These are phyloP conservation scores for Geococcyx californianus DNA, from an alignment of 2,113 vertebrate species.

Conservation along the genomic window DNA sequence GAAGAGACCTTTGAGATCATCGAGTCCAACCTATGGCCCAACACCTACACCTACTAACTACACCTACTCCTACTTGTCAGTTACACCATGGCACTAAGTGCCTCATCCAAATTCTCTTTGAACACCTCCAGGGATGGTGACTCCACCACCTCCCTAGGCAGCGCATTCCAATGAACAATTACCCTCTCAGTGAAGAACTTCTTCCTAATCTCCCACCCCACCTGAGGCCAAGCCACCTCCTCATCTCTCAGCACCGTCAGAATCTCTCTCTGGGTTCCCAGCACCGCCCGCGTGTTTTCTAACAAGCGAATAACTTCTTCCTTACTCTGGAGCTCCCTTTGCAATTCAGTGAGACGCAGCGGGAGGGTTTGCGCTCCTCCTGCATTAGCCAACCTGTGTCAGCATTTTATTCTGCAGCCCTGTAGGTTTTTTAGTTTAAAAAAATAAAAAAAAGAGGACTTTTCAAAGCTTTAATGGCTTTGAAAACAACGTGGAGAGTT, in stretches of 20 bases:
- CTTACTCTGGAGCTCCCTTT: rapidly evolving
- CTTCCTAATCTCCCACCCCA: not conserved
- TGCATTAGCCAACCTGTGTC: not conserved
- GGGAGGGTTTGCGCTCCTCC: not conserved
- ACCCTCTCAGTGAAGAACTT: too few species aligned
- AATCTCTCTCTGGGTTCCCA: not conserved
- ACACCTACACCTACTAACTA: too few species aligned
- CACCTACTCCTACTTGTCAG: too few species aligned
- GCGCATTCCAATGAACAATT: too few species aligned
- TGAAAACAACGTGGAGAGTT: conserved; percentile 24
- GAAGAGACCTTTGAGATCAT: too few species aligned
- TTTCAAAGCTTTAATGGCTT: conserved; percentile 53
- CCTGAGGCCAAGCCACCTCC: not conserved
- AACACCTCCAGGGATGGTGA: too few species aligned
- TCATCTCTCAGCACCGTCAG: not conserved
- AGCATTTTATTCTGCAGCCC: conserved; percentile 30
- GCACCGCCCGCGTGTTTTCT: not conserved
- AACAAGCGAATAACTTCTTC: not conserved
- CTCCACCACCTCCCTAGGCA: too few species aligned
- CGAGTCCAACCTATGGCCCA: too few species aligned
- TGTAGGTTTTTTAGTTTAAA: not conserved
- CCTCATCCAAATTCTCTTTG: too few species aligned
- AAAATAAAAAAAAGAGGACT: not conserved
- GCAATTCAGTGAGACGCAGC: not conserved
- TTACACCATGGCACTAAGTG: too few species aligned